These are phyloP conservation scores for Xestia sexstrigata DNA, from an alignment of 2,888 invertebrate genomes.

Conservation along the genomic window DNA sequence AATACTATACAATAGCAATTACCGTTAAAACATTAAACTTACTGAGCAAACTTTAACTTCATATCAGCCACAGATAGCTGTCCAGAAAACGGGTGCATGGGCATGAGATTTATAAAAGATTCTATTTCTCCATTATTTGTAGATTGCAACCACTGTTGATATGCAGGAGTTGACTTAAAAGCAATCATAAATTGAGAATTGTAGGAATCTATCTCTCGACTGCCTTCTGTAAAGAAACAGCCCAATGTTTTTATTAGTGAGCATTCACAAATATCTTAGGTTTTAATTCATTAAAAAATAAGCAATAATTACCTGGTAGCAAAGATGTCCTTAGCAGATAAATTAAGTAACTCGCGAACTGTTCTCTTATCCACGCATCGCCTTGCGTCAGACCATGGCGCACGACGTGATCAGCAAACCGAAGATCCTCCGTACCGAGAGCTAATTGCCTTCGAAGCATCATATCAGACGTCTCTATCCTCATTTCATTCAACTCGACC, in stretches of 20 bases:
- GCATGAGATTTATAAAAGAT: constrained; percentile 92
- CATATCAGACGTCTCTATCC: constrained; percentile 95
- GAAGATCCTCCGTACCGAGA: constrained; percentile 97
- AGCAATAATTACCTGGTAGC: constrained; percentile 90
- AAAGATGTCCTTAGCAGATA: constrained; percentile 95
- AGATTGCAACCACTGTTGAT: constrained; percentile 94
- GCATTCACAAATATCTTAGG: neutral
- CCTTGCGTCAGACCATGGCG: constrained; percentile 94
- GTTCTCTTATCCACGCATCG: constrained; percentile 98
- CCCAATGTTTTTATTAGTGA: constrained; percentile 9
- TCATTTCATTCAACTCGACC: constrained; percentile 96
- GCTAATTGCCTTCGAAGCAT: constrained; percentile 95
- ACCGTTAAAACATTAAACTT: constrained; percentile 82
- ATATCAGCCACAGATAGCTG: constrained; percentile 98
- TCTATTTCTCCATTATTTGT: constrained; percentile 91
- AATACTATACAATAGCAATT: neutral
- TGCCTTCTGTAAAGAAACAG: constrained; percentile 91
- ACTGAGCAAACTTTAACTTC: constrained; percentile 97
- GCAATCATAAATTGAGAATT: constrained; percentile 95
- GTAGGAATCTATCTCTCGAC: constrained; percentile 96
- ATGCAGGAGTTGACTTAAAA: constrained; percentile 97
- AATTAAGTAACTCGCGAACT: constrained; percentile 96
- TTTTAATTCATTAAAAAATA: constrained; percentile 1
- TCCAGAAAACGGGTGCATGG: constrained; percentile 98
- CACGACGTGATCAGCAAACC: constrained; percentile 98